Evolutionary conservation across 92 coral and sea anemone species (phyloP).

Genomic region (Palythoa grandis): DNA sequence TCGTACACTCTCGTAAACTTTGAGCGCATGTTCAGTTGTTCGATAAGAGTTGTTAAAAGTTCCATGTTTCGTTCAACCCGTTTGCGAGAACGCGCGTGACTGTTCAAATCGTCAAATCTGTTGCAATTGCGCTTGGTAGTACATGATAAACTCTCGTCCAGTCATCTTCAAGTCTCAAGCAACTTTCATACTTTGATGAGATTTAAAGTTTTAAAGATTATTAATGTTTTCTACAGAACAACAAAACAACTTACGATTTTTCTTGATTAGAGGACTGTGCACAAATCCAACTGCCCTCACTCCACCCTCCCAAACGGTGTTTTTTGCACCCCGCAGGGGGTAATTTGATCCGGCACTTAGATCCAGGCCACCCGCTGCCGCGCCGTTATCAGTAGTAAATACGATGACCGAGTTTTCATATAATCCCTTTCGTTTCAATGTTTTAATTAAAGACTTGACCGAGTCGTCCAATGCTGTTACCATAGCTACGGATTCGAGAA

Average conservation of each 20-base stretch:
- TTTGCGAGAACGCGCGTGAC: too few species aligned
- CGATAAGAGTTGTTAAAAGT: too few species aligned
- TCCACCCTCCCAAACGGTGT: constrained; percentile 99
- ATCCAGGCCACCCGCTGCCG: constrained; percentile 98
- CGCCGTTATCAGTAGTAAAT: constrained; percentile 99
- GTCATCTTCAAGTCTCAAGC: too few species aligned
- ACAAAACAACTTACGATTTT: constrained; percentile 62
- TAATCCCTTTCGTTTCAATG: constrained; percentile 85
- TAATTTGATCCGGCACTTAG: constrained; percentile 97
- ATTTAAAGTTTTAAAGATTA: neutral
- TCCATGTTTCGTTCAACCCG: too few species aligned
- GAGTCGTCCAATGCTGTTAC: constrained; percentile 95
- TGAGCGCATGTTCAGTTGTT: too few species aligned
- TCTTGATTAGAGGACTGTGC: constrained; percentile 92
- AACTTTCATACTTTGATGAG: too few species aligned
- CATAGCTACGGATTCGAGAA: constrained; percentile 72
- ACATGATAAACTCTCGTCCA: too few species aligned
- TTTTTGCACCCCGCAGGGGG: constrained; percentile 95
- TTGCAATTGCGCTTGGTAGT: too few species aligned
- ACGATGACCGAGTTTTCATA: constrained; percentile 88
- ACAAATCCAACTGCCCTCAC: constrained; percentile 98
- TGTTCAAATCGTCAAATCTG: too few species aligned
- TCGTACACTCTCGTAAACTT: too few species aligned
- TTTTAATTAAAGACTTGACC: constrained; percentile 77
- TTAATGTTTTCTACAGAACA: neutral